These are phyloP conservation scores for Schlechtendalia chinensis DNA, from an alignment of 1,140 invertebrate genomes.

Conservation along the genomic window DNA sequence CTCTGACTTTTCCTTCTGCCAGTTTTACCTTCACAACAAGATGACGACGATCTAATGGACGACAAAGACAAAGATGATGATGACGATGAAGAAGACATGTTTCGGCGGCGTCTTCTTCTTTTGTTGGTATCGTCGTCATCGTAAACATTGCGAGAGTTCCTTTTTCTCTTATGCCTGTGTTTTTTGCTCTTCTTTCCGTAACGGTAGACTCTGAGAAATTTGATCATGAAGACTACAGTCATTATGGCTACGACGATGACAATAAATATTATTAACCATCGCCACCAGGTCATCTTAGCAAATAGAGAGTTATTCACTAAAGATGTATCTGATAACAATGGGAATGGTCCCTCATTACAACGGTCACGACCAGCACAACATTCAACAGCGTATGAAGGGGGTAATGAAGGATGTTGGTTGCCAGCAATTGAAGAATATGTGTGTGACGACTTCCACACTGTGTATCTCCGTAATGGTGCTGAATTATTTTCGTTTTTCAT, in stretches of 20 bases:
- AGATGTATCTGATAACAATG: neutral
- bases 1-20: neutral
- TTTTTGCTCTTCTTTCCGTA: neutral
- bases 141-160: neutral
- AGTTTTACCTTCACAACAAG: neutral
- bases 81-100: neutral
- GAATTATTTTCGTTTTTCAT: neutral
- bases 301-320: neutral
- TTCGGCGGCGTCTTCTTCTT: neutral
- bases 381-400: neutral
- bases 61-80: neutral
- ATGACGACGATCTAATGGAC: neutral
- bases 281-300: neutral
- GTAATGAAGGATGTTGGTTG: neutral
- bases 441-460: neutral
- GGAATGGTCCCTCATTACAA: constrained; percentile 28
- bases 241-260: neutral
- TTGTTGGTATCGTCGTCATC: neutral
- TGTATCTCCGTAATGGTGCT: neutral
- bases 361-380: constrained; percentile 20
- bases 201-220: neutral
- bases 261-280: neutral
- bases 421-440: neutral
- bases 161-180: neutral
- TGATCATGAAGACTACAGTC: no score